Conservation (phyloP, 2,113 vertebrate genomes). For the Sitta europaea region DNA sequence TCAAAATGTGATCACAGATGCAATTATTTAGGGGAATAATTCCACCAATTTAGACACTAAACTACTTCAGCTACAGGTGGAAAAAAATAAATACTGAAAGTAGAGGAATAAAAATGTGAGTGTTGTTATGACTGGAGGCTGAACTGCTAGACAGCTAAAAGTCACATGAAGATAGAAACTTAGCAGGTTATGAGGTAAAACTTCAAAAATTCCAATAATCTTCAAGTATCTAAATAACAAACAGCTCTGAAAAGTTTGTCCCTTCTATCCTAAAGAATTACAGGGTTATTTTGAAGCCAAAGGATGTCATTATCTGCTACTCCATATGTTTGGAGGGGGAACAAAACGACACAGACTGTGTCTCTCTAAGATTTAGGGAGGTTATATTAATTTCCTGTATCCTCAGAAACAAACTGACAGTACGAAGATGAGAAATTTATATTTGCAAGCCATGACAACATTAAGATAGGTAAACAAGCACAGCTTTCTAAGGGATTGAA, state of each 20-base stretch:
- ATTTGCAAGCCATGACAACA: not conserved
- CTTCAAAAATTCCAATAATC: not conserved
- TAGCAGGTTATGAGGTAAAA: not conserved
- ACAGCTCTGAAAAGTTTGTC: not conserved
- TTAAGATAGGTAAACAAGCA: not conserved
- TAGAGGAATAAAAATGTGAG: not conserved
- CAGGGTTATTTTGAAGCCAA: not conserved
- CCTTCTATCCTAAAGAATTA: not conserved
- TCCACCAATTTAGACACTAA: slow-evolving; percentile 16
- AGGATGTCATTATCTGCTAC: not conserved
- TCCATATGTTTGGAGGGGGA: not conserved
- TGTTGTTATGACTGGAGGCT: not conserved
- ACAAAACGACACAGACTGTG: not conserved
- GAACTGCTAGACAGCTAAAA: not conserved
- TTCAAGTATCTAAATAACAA: not conserved
- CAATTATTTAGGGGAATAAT: slow-evolving; percentile 25
- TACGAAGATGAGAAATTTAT: not conserved
- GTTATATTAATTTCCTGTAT: not conserved
- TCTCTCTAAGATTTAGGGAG: not conserved
- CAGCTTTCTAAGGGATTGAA: not conserved
- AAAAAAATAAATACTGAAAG: not conserved
- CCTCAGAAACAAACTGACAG: not conserved
- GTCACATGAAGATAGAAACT: not conserved
- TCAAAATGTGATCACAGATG: slow-evolving; percentile 41
- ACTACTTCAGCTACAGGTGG: not conserved